Conservation (phyloP, 2,113 vertebrate genomes). For the Melanerpes formicivorus region DNA sequence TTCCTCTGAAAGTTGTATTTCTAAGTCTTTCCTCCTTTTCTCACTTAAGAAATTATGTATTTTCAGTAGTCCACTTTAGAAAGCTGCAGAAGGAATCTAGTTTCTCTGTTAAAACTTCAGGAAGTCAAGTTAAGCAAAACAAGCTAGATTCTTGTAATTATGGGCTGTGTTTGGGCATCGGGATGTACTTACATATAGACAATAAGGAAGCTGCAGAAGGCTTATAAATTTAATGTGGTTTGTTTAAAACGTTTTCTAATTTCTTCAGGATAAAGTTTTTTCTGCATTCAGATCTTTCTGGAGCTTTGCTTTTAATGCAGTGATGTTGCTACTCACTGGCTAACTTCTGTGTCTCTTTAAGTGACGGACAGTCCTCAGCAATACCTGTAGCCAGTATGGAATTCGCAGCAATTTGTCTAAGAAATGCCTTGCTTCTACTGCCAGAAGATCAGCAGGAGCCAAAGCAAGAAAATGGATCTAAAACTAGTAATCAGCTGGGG, state of each 20-base stretch:
- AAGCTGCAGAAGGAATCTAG: not conserved
- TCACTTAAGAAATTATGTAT: not conserved
- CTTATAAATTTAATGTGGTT: not conserved
- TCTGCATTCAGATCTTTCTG: not conserved
- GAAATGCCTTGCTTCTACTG: constrained; percentile 92
- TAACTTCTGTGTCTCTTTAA: constrained; percentile 65
- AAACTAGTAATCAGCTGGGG: constrained; percentile 84
- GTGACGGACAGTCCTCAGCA: constrained; percentile 95
- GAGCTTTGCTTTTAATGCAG: not conserved
- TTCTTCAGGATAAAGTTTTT: not conserved
- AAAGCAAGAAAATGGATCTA: constrained; percentile 90
- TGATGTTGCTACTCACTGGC: not conserved
- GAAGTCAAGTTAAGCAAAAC: not conserved
- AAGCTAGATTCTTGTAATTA: not conserved
- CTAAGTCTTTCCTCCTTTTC: not conserved
- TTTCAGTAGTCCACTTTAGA: not conserved
- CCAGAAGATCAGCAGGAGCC: constrained; percentile 88
- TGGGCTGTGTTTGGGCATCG: not conserved
- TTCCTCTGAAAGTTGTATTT: not conserved
- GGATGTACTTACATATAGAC: not conserved
- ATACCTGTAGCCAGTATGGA: constrained; percentile 99
- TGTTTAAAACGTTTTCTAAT: not conserved
- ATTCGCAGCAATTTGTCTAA: constrained; percentile 96
- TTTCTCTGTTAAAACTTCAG: not conserved
- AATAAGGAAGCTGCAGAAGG: not conserved